Conservation (phyloP, 2,113 vertebrate genomes). For the Bufo gargarizans region DNA sequence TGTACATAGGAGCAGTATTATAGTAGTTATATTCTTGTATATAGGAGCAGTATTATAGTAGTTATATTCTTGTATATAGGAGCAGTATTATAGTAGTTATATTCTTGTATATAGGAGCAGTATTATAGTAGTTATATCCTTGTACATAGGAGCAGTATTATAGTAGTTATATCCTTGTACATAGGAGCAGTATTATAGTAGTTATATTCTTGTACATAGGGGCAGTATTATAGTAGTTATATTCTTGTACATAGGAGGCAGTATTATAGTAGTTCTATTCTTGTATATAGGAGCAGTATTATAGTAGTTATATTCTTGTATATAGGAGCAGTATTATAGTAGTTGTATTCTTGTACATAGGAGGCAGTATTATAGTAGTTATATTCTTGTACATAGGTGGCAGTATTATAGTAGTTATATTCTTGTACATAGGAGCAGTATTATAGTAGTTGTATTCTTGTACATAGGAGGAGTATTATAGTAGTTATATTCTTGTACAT, state of each 20-base stretch:
- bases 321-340: background rate
- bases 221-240: conserved; percentile 9
- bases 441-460: too few species aligned
- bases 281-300: background rate
- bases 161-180: background rate
- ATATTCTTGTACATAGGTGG: background rate
- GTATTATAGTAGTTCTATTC: conserved; percentile 4
- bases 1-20: background rate
- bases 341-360: background rate
- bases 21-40: background rate
- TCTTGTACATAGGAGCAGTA: too few species aligned
- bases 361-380: background rate
- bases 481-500: too few species aligned
- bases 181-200: conserved; percentile 6
- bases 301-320: conserved; percentile 2
- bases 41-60: background rate
- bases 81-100: conserved; percentile 8
- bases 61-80: background rate
- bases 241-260: background rate
- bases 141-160: background rate
- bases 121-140: too few species aligned
- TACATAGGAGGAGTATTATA: too few species aligned
- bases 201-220: conserved; percentile 2
- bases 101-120: background rate
- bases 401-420: too few species aligned